These are phyloP conservation scores for Clarias pachynema DNA, from an alignment of 2,797 vertebrate genomes.

Conservation along the genomic window DNA sequence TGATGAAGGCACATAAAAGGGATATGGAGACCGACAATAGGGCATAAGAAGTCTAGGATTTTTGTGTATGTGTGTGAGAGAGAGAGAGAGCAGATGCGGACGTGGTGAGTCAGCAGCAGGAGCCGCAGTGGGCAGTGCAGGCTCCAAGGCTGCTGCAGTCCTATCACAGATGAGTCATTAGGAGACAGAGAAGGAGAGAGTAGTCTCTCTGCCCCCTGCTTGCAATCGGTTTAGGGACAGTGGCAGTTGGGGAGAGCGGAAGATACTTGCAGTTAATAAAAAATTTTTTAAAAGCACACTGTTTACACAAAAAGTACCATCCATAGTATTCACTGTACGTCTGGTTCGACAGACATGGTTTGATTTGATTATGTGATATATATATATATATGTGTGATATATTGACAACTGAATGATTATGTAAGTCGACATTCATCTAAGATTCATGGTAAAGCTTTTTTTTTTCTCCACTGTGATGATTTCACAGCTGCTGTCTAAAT, in stretches of 20 bases:
- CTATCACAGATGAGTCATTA: constrained; percentile 46
- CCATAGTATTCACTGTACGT: background rate
- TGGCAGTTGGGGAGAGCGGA: constrained; percentile 2
- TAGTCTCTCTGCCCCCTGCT: constrained; percentile 22
- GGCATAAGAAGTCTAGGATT: constrained; percentile 11
- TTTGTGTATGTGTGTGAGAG: background rate
- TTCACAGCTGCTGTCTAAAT: background rate
- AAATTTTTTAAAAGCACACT: background rate
- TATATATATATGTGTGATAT: background rate
- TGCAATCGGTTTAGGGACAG: constrained; percentile 26
- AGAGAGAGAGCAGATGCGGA: constrained; percentile 30
- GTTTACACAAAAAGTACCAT: background rate
- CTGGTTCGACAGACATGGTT: background rate
- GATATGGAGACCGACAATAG: constrained; percentile 5
- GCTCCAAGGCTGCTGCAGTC: constrained; percentile 37
- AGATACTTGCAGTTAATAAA: background rate
- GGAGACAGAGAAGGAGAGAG: background rate
- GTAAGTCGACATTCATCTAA: constrained; percentile 20
- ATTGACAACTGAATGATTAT: constrained; percentile 1
- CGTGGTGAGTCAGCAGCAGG: constrained; percentile 44
- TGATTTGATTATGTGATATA: background rate
- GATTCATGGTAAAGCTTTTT: constrained; percentile 8
- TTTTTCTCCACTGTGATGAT: background rate
- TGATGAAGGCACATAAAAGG: constrained; percentile 26
- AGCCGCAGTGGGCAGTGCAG: constrained; percentile 43